A percentile compares a stretch with the other conserved stretches of the same genome.
These are phyloP conservation scores for Cebus imitator DNA, from an alignment of 2,113 vertebrate species.

Conservation along the genomic window DNA sequence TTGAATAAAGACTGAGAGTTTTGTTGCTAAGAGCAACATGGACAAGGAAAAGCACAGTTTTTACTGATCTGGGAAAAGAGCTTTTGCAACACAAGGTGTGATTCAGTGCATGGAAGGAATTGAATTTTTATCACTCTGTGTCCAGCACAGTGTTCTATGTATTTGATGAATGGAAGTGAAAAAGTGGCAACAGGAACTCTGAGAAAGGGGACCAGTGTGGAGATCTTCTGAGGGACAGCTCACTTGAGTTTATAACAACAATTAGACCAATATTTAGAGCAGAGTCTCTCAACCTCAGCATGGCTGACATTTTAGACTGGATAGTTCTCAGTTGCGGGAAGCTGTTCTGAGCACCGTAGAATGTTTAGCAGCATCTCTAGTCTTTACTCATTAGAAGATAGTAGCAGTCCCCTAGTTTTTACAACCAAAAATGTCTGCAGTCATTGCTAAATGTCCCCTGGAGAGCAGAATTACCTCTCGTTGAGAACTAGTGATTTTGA, in stretches of 20 bases:
- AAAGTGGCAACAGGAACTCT: neutral
- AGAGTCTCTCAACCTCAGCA: neutral
- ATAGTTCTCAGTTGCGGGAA: neutral
- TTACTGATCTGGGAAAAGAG: constrained; percentile 54
- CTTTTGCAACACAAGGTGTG: constrained; percentile 47
- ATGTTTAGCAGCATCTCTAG: neutral
- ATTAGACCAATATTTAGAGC: neutral
- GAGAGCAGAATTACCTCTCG: neutral
- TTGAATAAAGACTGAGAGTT: constrained; percentile 61
- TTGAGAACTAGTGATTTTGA: neutral
- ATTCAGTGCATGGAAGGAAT: constrained; percentile 17
- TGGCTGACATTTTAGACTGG: neutral
- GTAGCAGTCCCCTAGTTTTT: neutral
- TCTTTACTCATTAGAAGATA: neutral
- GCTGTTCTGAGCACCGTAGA: neutral
- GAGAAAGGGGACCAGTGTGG: neutral
- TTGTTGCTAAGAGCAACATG: constrained; percentile 75
- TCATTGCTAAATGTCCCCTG: neutral
- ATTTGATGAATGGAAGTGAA: neutral
- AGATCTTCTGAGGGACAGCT: neutral
- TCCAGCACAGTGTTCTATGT: neutral
- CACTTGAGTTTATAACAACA: neutral
- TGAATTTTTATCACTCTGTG: neutral
- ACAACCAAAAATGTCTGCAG: neutral
- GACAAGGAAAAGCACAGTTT: constrained; percentile 50